Percentiles rank a stretch among this genome's conserved stretches.
These are phyloP conservation scores for Epinotia brunnichana DNA, from an alignment of 2,888 invertebrate species.

Conservation along the genomic window DNA sequence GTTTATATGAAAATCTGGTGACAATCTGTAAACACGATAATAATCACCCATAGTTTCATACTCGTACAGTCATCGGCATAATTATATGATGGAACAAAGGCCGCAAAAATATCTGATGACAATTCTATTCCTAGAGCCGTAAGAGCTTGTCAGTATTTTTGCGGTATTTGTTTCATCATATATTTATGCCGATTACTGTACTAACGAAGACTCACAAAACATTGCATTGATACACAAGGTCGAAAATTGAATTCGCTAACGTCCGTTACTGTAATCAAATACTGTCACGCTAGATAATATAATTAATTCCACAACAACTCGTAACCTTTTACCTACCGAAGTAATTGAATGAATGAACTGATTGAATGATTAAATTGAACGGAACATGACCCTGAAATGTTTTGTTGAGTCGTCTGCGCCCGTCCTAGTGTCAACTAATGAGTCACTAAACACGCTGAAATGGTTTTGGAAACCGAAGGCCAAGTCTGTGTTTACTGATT, in stretches of 20 bases:
- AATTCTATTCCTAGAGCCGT: too few species aligned
- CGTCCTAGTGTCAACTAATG: conserved; percentile 3
- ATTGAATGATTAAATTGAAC: conserved; percentile 26
- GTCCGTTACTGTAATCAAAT: not conserved
- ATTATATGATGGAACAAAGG: too few species aligned
- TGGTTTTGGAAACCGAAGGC: conserved; percentile 26
- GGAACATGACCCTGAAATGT: conserved; percentile 23
- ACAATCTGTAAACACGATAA: too few species aligned
- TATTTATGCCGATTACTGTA: too few species aligned
- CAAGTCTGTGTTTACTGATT: not conserved
- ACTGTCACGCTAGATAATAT: not conserved
- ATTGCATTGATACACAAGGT: too few species aligned
- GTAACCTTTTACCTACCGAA: conserved; percentile 3
- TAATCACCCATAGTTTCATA: too few species aligned
- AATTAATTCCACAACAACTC: conserved; percentile 13
- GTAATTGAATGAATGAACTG: conserved; percentile 26
- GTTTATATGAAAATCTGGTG: too few species aligned
- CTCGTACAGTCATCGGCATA: too few species aligned
- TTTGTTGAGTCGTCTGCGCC: conserved; percentile 25
- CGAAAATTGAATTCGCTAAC: not conserved
- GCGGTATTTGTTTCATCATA: too few species aligned
- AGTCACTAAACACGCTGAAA: conserved; percentile 20
- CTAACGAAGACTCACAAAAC: too few species aligned
- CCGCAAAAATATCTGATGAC: too few species aligned
- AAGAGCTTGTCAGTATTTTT: too few species aligned